phyloP scores from a whole-genome alignment of 2,797 vertebrate genomes.

The Antrozous pallidus region DNA sequence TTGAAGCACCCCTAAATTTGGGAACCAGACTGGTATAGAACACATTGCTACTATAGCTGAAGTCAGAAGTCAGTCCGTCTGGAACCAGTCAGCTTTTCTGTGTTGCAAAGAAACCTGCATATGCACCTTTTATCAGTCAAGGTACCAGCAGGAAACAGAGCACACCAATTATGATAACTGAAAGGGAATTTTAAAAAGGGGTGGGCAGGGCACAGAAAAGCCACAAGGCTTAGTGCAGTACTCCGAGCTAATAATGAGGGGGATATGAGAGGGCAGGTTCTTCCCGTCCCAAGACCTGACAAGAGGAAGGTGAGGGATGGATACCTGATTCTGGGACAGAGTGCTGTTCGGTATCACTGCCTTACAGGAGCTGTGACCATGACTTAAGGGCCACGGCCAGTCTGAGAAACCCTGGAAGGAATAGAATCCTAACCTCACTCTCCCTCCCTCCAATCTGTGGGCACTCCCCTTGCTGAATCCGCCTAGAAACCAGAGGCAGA shows the following conservation, averaged over 20 bases:
- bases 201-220: not conserved
- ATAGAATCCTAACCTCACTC: not conserved
- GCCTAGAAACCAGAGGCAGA: not conserved
- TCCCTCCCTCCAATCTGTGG: not conserved
- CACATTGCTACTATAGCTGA: not conserved
- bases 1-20: not conserved
- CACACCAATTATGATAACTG: not conserved
- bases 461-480: not conserved
- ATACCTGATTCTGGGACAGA: not conserved
- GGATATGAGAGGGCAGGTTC: not conserved
- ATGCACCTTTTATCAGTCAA: not conserved
- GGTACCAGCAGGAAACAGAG: not conserved
- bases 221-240: not conserved
- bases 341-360: not conserved
- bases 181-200: not conserved
- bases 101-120: not conserved
- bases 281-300: not conserved
- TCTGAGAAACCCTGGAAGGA: not conserved
- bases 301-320: not conserved
- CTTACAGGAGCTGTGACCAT: not conserved
- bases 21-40: not conserved
- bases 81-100: not conserved
- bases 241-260: not conserved
- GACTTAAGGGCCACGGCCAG: not conserved
- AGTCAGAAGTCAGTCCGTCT: not conserved